Conservation (phyloP, 2,888 invertebrate genomes). For the Phalangium opilio region DNA sequence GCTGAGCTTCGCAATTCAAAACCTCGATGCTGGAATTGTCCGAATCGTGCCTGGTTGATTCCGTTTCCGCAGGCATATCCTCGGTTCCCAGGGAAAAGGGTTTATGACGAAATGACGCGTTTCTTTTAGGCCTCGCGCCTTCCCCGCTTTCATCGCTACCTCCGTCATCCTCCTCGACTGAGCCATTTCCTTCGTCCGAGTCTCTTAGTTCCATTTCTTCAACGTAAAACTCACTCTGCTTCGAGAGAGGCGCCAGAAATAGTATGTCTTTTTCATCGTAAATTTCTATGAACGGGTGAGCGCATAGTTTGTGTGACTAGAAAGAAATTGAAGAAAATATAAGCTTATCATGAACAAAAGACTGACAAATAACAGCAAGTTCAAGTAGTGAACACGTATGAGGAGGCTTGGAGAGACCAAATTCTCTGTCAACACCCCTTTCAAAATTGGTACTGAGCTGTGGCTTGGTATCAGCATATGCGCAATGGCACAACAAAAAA, state of each 20-base stretch:
- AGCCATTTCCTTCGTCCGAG: constrained; percentile 10
- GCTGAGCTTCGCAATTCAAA: not conserved
- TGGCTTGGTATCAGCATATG: no score
- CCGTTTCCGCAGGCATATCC: constrained; percentile 9
- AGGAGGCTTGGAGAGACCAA: not conserved
- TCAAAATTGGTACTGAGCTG: no score
- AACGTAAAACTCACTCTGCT: constrained; percentile 35
- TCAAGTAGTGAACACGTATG: not conserved
- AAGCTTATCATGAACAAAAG: not conserved
- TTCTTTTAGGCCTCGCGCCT: constrained; percentile 10
- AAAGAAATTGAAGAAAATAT: not conserved
- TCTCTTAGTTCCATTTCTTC: constrained; percentile 26
- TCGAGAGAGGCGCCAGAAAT: constrained; percentile 34
- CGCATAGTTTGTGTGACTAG: constrained; percentile 27
- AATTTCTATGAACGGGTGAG: constrained; percentile 35
- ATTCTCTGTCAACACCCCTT: not conserved
- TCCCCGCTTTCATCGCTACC: constrained; percentile 10
- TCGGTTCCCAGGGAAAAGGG: constrained; percentile 7
- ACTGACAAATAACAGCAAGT: no score
- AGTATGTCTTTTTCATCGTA: constrained; percentile 31
- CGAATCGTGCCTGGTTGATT: not conserved
- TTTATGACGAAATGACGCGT: constrained; percentile 10
- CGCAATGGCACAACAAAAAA: no score
- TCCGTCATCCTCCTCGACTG: constrained; percentile 10
- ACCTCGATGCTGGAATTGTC: not conserved